Evolutionary conservation across 2,888 invertebrate genomes (phyloP).

Genomic region (Macrosoma leucophasiata): DNA sequence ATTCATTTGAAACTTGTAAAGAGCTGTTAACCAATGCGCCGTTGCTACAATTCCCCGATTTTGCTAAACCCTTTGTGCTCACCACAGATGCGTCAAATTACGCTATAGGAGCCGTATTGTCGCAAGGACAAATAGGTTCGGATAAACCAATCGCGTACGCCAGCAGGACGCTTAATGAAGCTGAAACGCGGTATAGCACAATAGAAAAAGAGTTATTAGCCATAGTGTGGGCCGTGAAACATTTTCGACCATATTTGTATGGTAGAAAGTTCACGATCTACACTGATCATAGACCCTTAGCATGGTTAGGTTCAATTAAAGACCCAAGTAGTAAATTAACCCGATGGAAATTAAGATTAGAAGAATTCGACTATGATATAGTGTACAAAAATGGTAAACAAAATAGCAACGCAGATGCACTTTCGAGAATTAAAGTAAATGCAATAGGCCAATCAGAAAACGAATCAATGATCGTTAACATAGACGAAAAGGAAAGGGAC

Average conservation of each 20-base stretch:
- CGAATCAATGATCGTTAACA: slow-evolving; percentile 12
- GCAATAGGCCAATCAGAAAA: slow-evolving; percentile 5
- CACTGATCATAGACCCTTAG: too few relatives aligned
- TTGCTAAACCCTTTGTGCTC: slow-evolving; percentile 13
- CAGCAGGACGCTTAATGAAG: slow-evolving; percentile 7
- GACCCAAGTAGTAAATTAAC: too few relatives aligned
- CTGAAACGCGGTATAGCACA: slow-evolving; percentile 14
- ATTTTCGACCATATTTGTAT: slow-evolving; percentile 17
- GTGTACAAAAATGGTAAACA: slow-evolving; percentile 11
- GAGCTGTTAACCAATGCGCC: slow-evolving; percentile 15
- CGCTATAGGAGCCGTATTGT: slow-evolving; percentile 22
- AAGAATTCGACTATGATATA: too few relatives aligned
- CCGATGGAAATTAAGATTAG: too few relatives aligned
- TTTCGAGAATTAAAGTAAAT: slow-evolving; percentile 15
- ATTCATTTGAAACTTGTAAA: slow-evolving; percentile 22
- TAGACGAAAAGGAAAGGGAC: too few relatives aligned
- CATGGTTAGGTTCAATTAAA: too few relatives aligned
- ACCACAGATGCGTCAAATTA: slow-evolving; percentile 18
- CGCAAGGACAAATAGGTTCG: slow-evolving; percentile 19
- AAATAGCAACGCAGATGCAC: slow-evolving; percentile 20
- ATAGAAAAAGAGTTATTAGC: slow-evolving; percentile 17
- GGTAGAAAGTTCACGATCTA: too few relatives aligned
- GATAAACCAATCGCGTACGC: slow-evolving; percentile 24
- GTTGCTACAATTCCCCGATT: slow-evolving; percentile 11
- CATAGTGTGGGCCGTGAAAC: slow-evolving; percentile 12